phyloP scores from a whole-genome alignment of 2,113 vertebrate species.

The Mystacornis crossleyi region DNA sequence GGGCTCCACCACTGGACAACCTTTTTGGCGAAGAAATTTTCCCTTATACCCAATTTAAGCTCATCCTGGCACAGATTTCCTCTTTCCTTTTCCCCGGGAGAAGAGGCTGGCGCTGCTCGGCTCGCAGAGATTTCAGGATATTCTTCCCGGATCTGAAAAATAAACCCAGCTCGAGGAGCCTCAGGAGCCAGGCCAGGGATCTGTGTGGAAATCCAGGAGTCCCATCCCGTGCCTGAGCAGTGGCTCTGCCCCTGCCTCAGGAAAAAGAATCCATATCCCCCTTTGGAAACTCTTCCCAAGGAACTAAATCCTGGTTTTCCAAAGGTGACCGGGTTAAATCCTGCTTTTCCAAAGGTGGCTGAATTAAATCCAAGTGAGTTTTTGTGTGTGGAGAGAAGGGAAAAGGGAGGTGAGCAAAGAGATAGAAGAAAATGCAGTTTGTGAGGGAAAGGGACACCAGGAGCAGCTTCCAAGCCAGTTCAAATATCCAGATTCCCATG shows the following conservation, averaged over 20 bases:
- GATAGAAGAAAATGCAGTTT: fast-evolving
- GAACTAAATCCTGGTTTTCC: no score
- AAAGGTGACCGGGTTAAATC: background rate
- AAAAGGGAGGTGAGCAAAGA: background rate
- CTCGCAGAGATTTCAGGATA: fast-evolving
- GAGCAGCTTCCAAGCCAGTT: fast-evolving
- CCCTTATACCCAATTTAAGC: background rate
- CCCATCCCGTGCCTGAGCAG: background rate
- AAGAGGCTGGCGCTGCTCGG: background rate
- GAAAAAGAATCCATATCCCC: fast-evolving
- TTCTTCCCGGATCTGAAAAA: background rate
- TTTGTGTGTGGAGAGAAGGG: no score
- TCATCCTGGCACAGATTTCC: background rate
- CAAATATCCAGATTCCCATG: background rate
- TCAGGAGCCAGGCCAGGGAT: background rate
- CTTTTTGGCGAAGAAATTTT: background rate
- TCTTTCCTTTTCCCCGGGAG: background rate
- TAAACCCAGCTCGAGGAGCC: background rate
- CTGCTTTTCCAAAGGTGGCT: no score
- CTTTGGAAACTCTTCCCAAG: background rate
- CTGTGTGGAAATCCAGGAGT: background rate
- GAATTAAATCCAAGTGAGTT: background rate
- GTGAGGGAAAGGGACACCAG: background rate
- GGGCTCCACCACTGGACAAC: background rate
- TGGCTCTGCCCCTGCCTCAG: no score